Percentiles rank a stretch among this genome's conserved stretches.
These are phyloP conservation scores for Maniola hyperantus DNA, from an alignment of 2,888 invertebrate species.

Conservation along the genomic window DNA sequence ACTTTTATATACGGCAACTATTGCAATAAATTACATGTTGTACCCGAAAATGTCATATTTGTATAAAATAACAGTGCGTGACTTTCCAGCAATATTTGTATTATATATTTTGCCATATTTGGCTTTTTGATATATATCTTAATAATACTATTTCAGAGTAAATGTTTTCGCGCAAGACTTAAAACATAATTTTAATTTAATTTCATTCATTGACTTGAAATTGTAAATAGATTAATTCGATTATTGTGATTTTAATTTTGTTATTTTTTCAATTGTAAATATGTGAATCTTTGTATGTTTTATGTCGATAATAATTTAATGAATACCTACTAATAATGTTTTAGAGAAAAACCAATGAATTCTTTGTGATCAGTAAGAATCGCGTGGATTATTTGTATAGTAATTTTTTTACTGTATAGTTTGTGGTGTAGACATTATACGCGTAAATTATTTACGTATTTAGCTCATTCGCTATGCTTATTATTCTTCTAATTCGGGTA, in stretches of 20 bases:
- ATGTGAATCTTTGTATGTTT: slow-evolving; percentile 73
- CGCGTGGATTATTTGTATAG: slow-evolving; percentile 69
- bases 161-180: slow-evolving; percentile 13
- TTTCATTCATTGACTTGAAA: slow-evolving; percentile 47
- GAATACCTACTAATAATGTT: slow-evolving; percentile 50
- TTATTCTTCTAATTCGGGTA: slow-evolving; percentile 21
- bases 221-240: slow-evolving; percentile 70
- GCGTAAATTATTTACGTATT: slow-evolving; percentile 58
- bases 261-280: slow-evolving; percentile 69
- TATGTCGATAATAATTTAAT: slow-evolving; percentile 52
- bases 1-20: no score
- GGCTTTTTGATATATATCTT: not conserved
- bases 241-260: slow-evolving; percentile 69
- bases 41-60: not conserved
- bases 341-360: slow-evolving; percentile 62
- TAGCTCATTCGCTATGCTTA: slow-evolving; percentile 51
- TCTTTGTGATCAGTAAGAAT: slow-evolving; percentile 66
- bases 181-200: slow-evolving; percentile 32
- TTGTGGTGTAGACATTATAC: slow-evolving; percentile 63
- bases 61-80: not conserved
- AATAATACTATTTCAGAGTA: not conserved
- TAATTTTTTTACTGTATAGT: slow-evolving; percentile 71
- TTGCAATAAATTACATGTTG: no score
- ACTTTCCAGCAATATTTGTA: not conserved
- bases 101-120: not conserved